phyloP scores from a whole-genome alignment of 2,113 vertebrate genomes.

The Sinocyclocheilus maitianheensis region DNA sequence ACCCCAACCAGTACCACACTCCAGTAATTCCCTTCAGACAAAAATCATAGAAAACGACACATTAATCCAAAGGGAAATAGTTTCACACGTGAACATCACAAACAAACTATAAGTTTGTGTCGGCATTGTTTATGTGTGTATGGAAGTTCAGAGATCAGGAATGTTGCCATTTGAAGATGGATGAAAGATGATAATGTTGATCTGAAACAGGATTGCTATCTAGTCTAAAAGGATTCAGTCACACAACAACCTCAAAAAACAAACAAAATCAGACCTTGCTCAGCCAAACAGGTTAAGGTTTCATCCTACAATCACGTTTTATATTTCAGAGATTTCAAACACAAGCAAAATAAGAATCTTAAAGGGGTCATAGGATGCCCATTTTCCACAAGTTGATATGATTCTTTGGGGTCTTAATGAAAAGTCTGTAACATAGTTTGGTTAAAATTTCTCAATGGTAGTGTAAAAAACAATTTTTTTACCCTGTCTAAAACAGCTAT shows the following conservation, averaged over 20 bases:
- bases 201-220: conserved; percentile 47
- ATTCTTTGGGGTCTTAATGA: no score
- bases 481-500: no score
- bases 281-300: not conserved
- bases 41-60: not conserved
- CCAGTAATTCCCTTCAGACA: not conserved
- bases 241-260: not conserved
- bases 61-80: not conserved
- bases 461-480: no score
- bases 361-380: no score
- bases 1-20: not conserved
- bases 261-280: not conserved
- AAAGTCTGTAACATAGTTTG: no score
- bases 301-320: not conserved
- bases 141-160: conserved; percentile 27
- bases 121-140: not conserved
- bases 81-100: not conserved
- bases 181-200: conserved; percentile 57
- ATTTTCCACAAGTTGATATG: no score
- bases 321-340: not conserved
- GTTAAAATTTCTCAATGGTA: no score
- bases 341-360: not conserved
- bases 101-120: not conserved
- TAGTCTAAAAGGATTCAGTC: not conserved
- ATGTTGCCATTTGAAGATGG: conserved; percentile 40